These are phyloP conservation scores for Oligia latruncula DNA, from an alignment of 2,888 invertebrate species.

Conservation along the genomic window DNA sequence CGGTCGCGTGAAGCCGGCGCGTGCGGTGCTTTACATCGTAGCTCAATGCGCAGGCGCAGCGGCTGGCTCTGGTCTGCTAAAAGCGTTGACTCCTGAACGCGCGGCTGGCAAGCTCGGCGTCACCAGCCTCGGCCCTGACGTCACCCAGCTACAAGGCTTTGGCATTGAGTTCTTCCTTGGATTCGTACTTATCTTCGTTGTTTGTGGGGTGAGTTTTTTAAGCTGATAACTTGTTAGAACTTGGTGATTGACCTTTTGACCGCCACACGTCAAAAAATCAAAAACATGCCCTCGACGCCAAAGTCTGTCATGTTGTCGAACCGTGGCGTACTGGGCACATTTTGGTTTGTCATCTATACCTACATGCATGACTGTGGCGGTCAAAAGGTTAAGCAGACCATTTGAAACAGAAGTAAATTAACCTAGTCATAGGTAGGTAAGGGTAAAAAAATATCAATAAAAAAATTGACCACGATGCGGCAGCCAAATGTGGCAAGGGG, in stretches of 20 bases:
- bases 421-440: background rate
- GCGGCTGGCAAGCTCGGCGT: conserved; percentile 92
- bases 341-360: too few relatives aligned
- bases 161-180: conserved; percentile 97
- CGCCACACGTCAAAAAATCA: too few relatives aligned
- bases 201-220: conserved; percentile 93
- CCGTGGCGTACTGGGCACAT: too few relatives aligned
- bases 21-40: conserved; percentile 94
- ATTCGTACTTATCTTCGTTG: conserved; percentile 96
- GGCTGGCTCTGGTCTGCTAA: conserved; percentile 93
- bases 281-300: too few relatives aligned
- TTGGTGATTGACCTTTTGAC: too few relatives aligned
- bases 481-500: background rate
- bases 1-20: conserved; percentile 94
- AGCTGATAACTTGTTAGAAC: background rate
- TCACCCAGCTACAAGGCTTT: conserved; percentile 94
- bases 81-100: conserved; percentile 92
- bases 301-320: too few relatives aligned
- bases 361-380: too few relatives aligned
- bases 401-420: background rate
- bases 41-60: conserved; percentile 96
- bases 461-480: background rate
- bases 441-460: background rate
- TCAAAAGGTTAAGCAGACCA: background rate
- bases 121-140: conserved; percentile 91